Evolutionary conservation across 2,797 vertebrate genomes (phyloP), one percentile per base, ranked within the genome.

Genomic region (Micrastur ruficollis): DNA sequence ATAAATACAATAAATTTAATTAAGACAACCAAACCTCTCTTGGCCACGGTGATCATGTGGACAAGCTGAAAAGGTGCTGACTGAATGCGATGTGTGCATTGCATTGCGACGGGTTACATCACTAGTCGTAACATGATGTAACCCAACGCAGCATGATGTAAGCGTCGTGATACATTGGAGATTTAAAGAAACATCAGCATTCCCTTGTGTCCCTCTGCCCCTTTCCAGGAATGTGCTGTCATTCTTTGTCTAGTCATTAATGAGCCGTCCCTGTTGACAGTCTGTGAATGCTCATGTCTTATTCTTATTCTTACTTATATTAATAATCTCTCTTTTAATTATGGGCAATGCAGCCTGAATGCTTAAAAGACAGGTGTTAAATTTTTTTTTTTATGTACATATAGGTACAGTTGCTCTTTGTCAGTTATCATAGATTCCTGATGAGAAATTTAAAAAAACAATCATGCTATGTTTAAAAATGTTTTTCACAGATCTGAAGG

Each of bases 81-180:
- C 52, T 53, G 80, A 92, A 68, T 59, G 93, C 80, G 97, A 87
- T 94, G 93, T 94, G 94, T 96, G 91, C 85, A 85, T 97, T 97
- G 95, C 82, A 91, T 97, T 96, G 97, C 96, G 96, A 97, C 87
- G 96, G 96, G 96, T 97, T 96, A 96, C 81, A 78, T 97, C 89
- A 89, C 79, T 68, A 71, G 93, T 94, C 83, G 8, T 80, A 83
- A 83, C 44, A 92, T 94, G 93, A 95, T 91, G 86, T 97, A 97
- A 97, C 95, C 90, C 85, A 61, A 92, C 81, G 95, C 94, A 94
- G 61, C 82, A 87, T 95, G 96, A 94, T 82, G 87, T 92, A 95
- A 96, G 90, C 89, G n/a, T 95, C 89, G 85, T 94, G 72, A 95
- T 92, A 91, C 95, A 78, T 93, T 91, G 95, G 93, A 94, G 78